Evolutionary conservation across 2,888 invertebrate genomes (phyloP), one percentile per base, ranked within the genome.

Genomic region (Lycaena phlaeas): DNA sequence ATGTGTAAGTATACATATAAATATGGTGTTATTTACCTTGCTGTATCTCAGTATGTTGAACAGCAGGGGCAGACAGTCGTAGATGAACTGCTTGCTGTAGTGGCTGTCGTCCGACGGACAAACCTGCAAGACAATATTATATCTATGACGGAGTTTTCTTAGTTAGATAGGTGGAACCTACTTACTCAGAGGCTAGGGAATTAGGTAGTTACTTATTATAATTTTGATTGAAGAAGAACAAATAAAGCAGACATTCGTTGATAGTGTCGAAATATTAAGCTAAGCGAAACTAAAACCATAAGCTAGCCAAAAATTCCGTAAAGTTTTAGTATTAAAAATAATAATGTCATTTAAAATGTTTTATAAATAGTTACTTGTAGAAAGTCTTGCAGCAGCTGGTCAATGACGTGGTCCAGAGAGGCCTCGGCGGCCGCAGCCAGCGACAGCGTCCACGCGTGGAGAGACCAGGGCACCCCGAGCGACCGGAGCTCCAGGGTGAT

Each of bases 381-480:
- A 64, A 96, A 96, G 67, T 96, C 96, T 71, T 95, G 94, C 37
- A 96, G 70, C 18, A 96, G 85, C 65, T 95, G 94, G 67, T 96
- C 95, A 29, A 96, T 94, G 25, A 95, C 91, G 42, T 91, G 90
- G 57, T 95, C 95, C 41, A 94, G 78, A 30, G 92, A 87, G 43
- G 93, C 88, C 49, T 95, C 94, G 40, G 95, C 94, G 0, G 96
- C 95, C 0, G 94, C 94, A 0, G 93, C 92, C 22, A 96, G 74
- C 0, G 95, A 94, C 60, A 94, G 89, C 86, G 94, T 94, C 96
- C 96, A 97, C 53, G 95, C 95, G 66, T 96, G 95, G 14, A 96
- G 72, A 0, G 95, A 95, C 96, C 96, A 97, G 2, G 94, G 92
- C 7, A 96, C 92, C 17, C 95, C 94, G 38, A 95, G 75, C 27